Evolutionary conservation across 2,888 invertebrate species (phyloP), one percentile per base, ranked within the genome.

Genomic region (Orchesellides sinensis): DNA sequence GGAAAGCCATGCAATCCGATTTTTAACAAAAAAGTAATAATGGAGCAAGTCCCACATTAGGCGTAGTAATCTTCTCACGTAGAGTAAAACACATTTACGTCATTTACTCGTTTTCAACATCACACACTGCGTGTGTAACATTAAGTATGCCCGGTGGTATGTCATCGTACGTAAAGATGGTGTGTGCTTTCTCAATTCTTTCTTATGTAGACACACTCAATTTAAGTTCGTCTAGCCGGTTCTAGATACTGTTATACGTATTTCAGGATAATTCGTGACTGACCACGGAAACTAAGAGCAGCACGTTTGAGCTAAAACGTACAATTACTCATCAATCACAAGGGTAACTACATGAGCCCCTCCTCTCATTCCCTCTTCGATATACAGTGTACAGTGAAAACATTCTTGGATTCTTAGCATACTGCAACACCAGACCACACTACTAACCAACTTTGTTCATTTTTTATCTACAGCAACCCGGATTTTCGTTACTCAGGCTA

Each of bases 271-370:
- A 25, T 12, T 12, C 54, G 25, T 54, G 25, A 54, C 54, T 54
- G 25, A 56, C 35, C 8, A 35, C 14, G 14, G 19, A 61, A 61
- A 32, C 32, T 1, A 35, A 6, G 19, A 29, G 27, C 12, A 35
- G 45, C 70, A 69, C 54, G 69, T 69, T 54, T 27, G 21, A 23
- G 65, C 25, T 23, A 10, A 61, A 54, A 25, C 23, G 19, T 47
- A 47, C 59, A 73, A 73, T 73, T 73, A 73, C 73, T 61, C 73
- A 73, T 73, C 73, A 73, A 73, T 73, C 73, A 73, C 61, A 61
- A 27, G 47, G 47, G 14, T 25, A 61, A 73, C 47, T 47, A 29
- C 59, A 47, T n/a, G 19, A 10, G 17, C 49, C 59, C 61, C 40
- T 47, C 61, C 59, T 32, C 12, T 29, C 29, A 61, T n/a, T 61